Conservation (phyloP, 2,888 invertebrate species). For the Podabrus alpinus region DNA sequence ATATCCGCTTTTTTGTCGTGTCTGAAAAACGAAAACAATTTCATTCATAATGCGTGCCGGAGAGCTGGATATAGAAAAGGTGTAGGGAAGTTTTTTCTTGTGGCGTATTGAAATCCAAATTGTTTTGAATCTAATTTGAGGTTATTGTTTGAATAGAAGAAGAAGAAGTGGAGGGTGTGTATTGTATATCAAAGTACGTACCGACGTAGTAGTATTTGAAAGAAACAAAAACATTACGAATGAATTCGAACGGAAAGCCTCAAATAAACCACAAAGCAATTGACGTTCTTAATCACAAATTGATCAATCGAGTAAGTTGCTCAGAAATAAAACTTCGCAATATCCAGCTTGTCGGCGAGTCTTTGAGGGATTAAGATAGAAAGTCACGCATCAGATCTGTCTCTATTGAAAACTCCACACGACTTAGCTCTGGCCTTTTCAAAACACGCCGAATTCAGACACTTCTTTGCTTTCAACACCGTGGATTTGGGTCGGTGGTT, state of each 20-base stretch:
- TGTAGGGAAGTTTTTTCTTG: too few species aligned
- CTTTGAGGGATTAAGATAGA: slow-evolving; percentile 47
- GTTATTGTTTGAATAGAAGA: slow-evolving; percentile 9
- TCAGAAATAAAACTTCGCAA: slow-evolving; percentile 46
- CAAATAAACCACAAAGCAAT: slow-evolving; percentile 44
- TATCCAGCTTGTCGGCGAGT: slow-evolving; percentile 39
- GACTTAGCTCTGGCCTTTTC: slow-evolving; percentile 26
- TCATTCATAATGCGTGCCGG: background rate
- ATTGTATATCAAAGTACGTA: slow-evolving; percentile 30
- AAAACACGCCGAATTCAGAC: slow-evolving; percentile 38
- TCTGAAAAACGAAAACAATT: background rate
- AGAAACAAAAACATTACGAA: slow-evolving; percentile 25
- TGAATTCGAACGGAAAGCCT: slow-evolving; percentile 33
- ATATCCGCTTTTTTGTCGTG: background rate
- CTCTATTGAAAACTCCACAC: slow-evolving; percentile 30
- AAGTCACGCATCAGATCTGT: slow-evolving; percentile 47
- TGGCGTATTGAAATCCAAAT: background rate
- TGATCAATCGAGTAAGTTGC: slow-evolving; percentile 45
- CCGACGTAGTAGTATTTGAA: slow-evolving; percentile 21
- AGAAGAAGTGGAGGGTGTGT: slow-evolving; percentile 17
- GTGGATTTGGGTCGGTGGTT: slow-evolving; percentile 44
- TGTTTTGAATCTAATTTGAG: slow-evolving; percentile 15
- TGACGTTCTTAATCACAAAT: slow-evolving; percentile 47
- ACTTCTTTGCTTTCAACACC: slow-evolving; percentile 42
- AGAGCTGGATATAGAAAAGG: too few species aligned